Evolutionary conservation across 1,140 invertebrate genomes (phyloP), one percentile per base, ranked within the genome.

Genomic region (Diorhabda carinulata): DNA sequence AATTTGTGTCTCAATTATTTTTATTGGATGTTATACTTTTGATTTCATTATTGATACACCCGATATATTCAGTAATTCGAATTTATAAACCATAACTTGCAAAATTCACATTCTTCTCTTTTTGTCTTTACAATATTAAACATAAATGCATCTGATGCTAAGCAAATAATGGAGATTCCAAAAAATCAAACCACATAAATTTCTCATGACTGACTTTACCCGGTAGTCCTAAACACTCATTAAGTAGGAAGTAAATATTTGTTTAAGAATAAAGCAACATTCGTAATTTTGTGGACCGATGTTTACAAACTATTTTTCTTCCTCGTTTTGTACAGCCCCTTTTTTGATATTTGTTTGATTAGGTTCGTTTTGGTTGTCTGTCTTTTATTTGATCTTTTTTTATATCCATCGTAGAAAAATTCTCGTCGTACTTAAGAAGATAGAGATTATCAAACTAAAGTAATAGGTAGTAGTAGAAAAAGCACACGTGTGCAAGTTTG

Each of bases 271-370:
- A 4, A 4, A 52, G n/a, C n/a, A 52, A 52, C 47, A 52, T 52
- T 52, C 47, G 6, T 52, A 52, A 6, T 52, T 52, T 52, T 52
- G 47, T 52, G n/a, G 47, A 52, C 47, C 47, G 47, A 52, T 52
- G 47, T 52, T 52, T 6, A 52, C 47, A 52, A 52, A 52, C 47
- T 52, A 52, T 52, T 8, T 3, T 52, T 52, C 47, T 52, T 52
- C 47, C 47, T 52, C 47, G 6, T 52, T 52, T 52, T 52, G 47
- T 52, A 52, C 47, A 8, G 47, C n/a, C 47, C 47, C 47, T 52
- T 52, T 52, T 52, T 52, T 8, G n/a, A 52, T 52, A 52, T 52
- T 52, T 52, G 47, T 52, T 52, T 52, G 47, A 52, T 52, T 52
- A 52, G 47, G 47, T 52, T 52, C 47, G 6, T n/a, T 52, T 52